Conservation (phyloP, 1,140 invertebrate genomes). For the Mylabris phalerata region DNA sequence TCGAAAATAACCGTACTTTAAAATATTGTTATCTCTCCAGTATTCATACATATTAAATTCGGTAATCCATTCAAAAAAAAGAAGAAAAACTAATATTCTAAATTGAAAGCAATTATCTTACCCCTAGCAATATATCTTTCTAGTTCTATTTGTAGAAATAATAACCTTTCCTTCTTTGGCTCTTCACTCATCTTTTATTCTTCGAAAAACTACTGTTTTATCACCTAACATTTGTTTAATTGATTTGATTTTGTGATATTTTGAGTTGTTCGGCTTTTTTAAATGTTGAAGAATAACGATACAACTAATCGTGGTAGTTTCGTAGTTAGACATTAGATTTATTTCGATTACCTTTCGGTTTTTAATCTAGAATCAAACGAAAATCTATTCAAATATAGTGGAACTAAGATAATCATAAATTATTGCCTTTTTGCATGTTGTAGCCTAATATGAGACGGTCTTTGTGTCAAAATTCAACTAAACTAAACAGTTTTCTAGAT, state of each 20-base stretch:
- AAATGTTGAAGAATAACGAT: constrained; percentile 16
- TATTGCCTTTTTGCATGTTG: constrained; percentile 27
- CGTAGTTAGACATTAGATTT: too few relatives aligned
- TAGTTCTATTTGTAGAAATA: constrained; percentile 6
- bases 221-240: too few relatives aligned
- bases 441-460: constrained; percentile 2
- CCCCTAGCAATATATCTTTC: constrained; percentile 36
- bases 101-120: constrained; percentile 39
- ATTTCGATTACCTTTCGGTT: too few relatives aligned
- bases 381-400: too few relatives aligned
- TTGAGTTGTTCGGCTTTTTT: constrained; percentile 17
- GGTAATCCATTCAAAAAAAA: too few relatives aligned
- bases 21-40: background rate
- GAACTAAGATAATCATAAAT: constrained; percentile 32
- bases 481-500: too few relatives aligned
- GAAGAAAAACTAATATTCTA: constrained; percentile 29
- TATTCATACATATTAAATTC: too few relatives aligned
- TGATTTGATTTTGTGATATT: too few relatives aligned
- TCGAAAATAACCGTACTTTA: too few relatives aligned
- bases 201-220: too few relatives aligned
- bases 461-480: constrained; percentile 6
- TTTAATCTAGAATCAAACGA: background rate
- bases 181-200: background rate
- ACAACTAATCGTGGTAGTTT: background rate
- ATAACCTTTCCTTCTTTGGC: background rate